Evolutionary conservation across 2,113 vertebrate genomes (phyloP).

Genomic region (Galemys pyrenaicus): DNA sequence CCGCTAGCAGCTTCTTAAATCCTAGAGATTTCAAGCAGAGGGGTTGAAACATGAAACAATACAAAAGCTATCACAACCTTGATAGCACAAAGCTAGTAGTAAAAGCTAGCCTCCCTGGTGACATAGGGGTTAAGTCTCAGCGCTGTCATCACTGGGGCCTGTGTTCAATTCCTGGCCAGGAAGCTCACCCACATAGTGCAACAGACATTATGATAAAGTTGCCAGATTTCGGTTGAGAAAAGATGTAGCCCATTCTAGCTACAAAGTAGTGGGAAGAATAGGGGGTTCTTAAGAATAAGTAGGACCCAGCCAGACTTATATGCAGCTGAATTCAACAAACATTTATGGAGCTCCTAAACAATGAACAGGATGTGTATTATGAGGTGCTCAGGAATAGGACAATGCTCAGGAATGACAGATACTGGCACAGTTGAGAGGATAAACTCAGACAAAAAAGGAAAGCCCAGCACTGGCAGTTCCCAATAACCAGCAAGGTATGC

Average conservation of each 20-base stretch:
- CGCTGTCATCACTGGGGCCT: too few species aligned
- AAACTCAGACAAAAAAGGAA: neutral
- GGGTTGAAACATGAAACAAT: neutral
- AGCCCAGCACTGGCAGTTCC: neutral
- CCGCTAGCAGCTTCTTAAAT: constrained; percentile 22
- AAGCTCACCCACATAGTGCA: too few species aligned
- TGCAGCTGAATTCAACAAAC: neutral
- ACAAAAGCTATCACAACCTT: neutral
- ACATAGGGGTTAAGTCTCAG: too few species aligned
- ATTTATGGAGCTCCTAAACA: neutral
- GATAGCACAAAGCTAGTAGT: constrained; percentile 24
- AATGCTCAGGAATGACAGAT: fast-evolving
- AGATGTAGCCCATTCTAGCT: neutral
- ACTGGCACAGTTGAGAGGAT: neutral
- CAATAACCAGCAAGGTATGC: neutral
- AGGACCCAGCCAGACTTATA: neutral
- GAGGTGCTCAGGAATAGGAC: neutral
- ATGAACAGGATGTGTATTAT: neutral
- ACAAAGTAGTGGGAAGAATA: neutral
- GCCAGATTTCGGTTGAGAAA: neutral
- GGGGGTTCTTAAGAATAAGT: neutral
- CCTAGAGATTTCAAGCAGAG: constrained; percentile 2
- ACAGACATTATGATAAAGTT: neutral
- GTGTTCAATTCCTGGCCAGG: too few species aligned
- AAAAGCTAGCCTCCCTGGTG: neutral